phyloP scores from a whole-genome alignment of 2,888 invertebrate species.

The Thymelicus sylvestris region DNA sequence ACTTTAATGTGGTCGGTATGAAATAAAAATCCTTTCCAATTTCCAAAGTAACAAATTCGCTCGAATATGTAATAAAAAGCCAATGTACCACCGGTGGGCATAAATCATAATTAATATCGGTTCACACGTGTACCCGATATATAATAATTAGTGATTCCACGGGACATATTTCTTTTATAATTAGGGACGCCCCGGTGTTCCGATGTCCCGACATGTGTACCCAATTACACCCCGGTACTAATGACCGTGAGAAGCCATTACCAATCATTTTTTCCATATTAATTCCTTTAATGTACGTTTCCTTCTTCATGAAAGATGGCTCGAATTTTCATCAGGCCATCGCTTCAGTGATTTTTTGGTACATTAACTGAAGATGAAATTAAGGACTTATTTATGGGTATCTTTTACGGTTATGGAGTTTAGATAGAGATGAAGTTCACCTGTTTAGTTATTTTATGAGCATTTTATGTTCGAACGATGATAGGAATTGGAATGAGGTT shows the following conservation, averaged over 20 bases:
- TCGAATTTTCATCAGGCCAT: slow-evolving; percentile 21
- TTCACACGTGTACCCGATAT: slow-evolving; percentile 50
- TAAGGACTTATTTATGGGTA: slow-evolving; percentile 16
- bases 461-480: background rate
- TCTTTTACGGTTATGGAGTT: background rate
- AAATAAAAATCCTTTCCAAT: slow-evolving; percentile 26
- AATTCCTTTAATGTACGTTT: slow-evolving; percentile 43
- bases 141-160: slow-evolving; percentile 50
- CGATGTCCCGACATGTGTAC: slow-evolving; percentile 48
- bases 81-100: slow-evolving; percentile 30
- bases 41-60: slow-evolving; percentile 30
- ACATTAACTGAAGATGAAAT: slow-evolving; percentile 16
- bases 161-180: slow-evolving; percentile 54
- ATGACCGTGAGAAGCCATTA: slow-evolving; percentile 52
- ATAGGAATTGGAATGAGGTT: background rate
- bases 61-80: slow-evolving; percentile 26
- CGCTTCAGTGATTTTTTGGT: slow-evolving; percentile 21
- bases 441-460: background rate
- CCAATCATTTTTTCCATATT: slow-evolving; percentile 45
- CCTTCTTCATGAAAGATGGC: slow-evolving; percentile 33
- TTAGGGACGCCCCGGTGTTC: slow-evolving; percentile 49
- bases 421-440: background rate
- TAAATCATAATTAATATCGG: slow-evolving; percentile 50
- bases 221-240: slow-evolving; percentile 51
- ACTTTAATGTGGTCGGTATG: slow-evolving; percentile 12